phyloP scores from a whole-genome alignment of 2,797 vertebrate species.

The Clarias fuscus region DNA sequence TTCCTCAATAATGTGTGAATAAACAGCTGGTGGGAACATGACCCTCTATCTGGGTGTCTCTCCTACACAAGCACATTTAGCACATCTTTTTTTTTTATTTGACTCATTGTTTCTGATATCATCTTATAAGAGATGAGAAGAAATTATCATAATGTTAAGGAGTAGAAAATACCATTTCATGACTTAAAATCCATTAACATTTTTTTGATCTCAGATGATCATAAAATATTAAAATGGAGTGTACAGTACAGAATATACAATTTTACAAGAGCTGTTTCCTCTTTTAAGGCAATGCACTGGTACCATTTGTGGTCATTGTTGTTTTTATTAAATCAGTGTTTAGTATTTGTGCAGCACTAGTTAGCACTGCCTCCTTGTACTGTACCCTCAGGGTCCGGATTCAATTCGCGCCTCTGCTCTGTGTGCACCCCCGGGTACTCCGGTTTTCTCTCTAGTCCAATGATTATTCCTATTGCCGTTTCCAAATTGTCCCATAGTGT shows the following conservation, averaged over 20 bases:
- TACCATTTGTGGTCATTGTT: neutral
- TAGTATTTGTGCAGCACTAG: neutral
- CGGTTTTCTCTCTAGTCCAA: too few relatives aligned
- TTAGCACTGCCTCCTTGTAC: neutral
- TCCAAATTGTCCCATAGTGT: too few relatives aligned
- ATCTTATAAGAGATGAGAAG: neutral
- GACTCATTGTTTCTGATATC: neutral
- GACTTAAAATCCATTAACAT: neutral
- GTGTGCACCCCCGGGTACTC: too few relatives aligned
- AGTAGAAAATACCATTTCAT: neutral
- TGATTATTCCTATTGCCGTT: too few relatives aligned
- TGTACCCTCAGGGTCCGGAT: too few relatives aligned
- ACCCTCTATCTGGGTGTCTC: neutral
- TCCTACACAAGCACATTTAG: neutral
- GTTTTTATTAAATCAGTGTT: neutral
- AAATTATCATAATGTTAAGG: neutral
- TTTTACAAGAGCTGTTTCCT: neutral
- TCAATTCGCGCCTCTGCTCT: too few relatives aligned
- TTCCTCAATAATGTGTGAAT: neutral
- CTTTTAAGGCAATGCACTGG: neutral
- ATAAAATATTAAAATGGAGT: neutral
- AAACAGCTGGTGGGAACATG: neutral
- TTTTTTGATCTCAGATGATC: neutral
- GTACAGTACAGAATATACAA: neutral
- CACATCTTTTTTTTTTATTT: neutral